Evolutionary conservation across 1,140 invertebrate species (phyloP), one percentile per base, ranked within the genome.

Genomic region (Octopus sinensis): DNA sequence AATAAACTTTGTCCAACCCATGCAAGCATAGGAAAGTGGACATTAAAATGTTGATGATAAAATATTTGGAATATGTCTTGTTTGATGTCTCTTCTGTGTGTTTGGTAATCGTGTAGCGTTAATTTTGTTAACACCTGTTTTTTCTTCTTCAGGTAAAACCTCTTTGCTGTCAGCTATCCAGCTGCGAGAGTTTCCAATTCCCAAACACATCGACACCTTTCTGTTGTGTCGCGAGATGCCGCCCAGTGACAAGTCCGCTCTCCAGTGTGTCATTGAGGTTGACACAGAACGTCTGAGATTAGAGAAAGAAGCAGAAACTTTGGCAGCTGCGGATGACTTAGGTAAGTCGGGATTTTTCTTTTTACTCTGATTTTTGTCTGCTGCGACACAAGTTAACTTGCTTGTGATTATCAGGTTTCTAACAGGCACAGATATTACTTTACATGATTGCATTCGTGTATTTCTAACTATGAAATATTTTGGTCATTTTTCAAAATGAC

Each of bases 201-300:
- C 97, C 17, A 94, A 97, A 17, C 95, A 97, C 88, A 96, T 99
- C 85, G 98, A 99, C 92, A 99, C 99, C 87, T 99, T 98, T 91
- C 96, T 99, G 90, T 92, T 99, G 86, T 96, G 96, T 7, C 93
- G 98, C 81, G 98, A 99, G 92, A 99, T 99, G 94, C 95, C 97
- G 5, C 97, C 98, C 13, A 97, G 95, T 83, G 95, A 98, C 86
- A 93, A 93, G 86, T 92, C 93, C 13, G 98, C 98, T 6, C 91
- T 99, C 13, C 92, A 99, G 89, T 96, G 96, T 91, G 98, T 99
- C 7, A 97, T 99, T 95, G 98, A 99, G 91, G 98, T 99, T 0
- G 98, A 99, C 88, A 94, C 97, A 87, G 98, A 99, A 90, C 93
- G 97, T 78, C 92, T 97, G 54, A 92, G 95, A 79, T 92, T 99